Percentiles rank a stretch among this genome's conserved stretches.
Evolutionary conservation across 2,888 invertebrate species (phyloP).

Genomic region (Pheosia tremula): DNA sequence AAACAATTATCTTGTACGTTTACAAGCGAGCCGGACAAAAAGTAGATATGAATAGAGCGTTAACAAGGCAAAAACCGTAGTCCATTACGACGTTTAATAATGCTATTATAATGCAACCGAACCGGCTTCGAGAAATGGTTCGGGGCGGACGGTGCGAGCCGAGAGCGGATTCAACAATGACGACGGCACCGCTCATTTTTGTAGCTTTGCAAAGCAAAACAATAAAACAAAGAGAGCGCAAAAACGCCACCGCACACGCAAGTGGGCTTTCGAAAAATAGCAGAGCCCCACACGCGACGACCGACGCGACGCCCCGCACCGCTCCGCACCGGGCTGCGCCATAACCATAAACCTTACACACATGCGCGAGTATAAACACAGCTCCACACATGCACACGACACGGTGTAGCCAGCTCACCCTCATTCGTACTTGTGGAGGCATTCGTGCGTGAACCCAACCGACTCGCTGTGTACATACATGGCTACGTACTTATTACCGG

Average conservation of each 20-base stretch:
- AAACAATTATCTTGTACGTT: slow-evolving; percentile 53
- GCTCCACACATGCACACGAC: slow-evolving; percentile 54
- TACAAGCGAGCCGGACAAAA: slow-evolving; percentile 50
- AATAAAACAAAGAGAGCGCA: slow-evolving; percentile 76
- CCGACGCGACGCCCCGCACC: slow-evolving; percentile 59
- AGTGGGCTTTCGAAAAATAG: slow-evolving; percentile 72
- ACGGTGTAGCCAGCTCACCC: slow-evolving; percentile 52
- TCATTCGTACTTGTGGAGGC: slow-evolving; percentile 61
- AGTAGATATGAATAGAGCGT: slow-evolving; percentile 55
- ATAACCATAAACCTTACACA: slow-evolving; percentile 51
- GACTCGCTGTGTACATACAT: slow-evolving; percentile 44
- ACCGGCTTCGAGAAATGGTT: slow-evolving; percentile 53
- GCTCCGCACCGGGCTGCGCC: slow-evolving; percentile 42
- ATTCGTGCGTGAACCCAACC: slow-evolving; percentile 72
- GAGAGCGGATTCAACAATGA: slow-evolving; percentile 70
- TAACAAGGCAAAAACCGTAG: slow-evolving; percentile 63
- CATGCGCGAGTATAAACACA: slow-evolving; percentile 58
- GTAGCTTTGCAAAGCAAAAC: slow-evolving; percentile 65
- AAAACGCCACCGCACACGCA: slow-evolving; percentile 72
- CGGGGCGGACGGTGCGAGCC: slow-evolving; percentile 50
- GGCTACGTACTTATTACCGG: slow-evolving; percentile 58
- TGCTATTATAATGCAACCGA: slow-evolving; percentile 56
- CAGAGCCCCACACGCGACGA: slow-evolving; percentile 47
- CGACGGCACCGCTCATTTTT: slow-evolving; percentile 70
- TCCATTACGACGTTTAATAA: slow-evolving; percentile 59